Evolutionary conservation across 2,888 invertebrate species (phyloP).

Genomic region (Apotomis betuletana): DNA sequence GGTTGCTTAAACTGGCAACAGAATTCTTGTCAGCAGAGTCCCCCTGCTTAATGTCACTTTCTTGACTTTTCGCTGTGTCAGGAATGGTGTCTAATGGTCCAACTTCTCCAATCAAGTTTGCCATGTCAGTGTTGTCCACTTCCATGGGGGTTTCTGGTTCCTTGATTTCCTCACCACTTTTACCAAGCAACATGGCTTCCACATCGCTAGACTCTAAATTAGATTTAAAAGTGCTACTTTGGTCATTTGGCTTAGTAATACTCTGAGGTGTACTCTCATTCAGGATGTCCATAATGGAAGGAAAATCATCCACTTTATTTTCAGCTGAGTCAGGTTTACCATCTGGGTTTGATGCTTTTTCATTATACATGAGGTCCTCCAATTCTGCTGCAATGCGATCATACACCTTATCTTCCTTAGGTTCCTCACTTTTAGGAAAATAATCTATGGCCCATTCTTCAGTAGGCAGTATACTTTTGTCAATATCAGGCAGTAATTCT

Average conservation of each 20-base stretch:
- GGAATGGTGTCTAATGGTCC: conserved; percentile 54
- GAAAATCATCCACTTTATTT: conserved; percentile 69
- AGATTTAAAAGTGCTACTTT: conserved; percentile 60
- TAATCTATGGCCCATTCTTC: conserved; percentile 77
- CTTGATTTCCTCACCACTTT: conserved; percentile 53
- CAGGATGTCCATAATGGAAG: conserved; percentile 80
- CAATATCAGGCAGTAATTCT: conserved; percentile 66
- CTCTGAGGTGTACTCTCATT: conserved; percentile 57
- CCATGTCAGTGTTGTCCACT: conserved; percentile 61
- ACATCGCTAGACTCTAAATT: conserved; percentile 75
- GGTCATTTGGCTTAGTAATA: conserved; percentile 53
- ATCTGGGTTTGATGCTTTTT: conserved; percentile 55
- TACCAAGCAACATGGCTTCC: conserved; percentile 77
- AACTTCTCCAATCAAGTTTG: conserved; percentile 60
- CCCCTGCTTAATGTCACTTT: conserved; percentile 47
- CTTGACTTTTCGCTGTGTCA: conserved; percentile 45
- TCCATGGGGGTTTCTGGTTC: conserved; percentile 60
- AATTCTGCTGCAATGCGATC: conserved; percentile 80
- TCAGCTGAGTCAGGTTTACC: conserved; percentile 49
- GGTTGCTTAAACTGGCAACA: conserved; percentile 68
- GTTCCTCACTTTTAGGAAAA: conserved; percentile 72
- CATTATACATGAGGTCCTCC: conserved; percentile 78
- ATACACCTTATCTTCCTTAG: conserved; percentile 78
- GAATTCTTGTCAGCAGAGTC: conserved; percentile 49
- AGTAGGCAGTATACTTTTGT: conserved; percentile 69